phyloP scores from a whole-genome alignment of 2,888 invertebrate genomes.

The Hypomecis punctinalis region DNA sequence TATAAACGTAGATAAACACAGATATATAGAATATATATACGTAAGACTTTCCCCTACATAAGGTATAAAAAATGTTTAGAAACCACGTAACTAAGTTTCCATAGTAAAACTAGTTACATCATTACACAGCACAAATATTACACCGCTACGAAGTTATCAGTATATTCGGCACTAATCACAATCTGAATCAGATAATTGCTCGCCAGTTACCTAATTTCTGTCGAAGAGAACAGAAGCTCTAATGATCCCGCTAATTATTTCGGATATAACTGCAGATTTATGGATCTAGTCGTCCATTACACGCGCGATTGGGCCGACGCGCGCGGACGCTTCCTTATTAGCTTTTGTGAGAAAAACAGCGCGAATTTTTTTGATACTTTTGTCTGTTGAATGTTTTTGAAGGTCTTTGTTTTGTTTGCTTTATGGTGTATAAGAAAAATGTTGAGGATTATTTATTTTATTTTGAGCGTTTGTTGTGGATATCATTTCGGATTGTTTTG shows the following conservation, averaged over 20 bases:
- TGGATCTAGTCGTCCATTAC: constrained; percentile 41
- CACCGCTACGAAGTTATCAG: neutral
- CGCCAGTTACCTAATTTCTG: constrained; percentile 6
- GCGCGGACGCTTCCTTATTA: constrained; percentile 30
- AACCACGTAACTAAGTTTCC: too few species aligned
- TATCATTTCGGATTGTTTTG: too few species aligned
- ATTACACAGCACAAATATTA: neutral
- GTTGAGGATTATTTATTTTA: neutral
- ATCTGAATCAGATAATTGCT: constrained; percentile 16
- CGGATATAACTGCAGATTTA: constrained; percentile 54
- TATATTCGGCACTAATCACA: neutral
- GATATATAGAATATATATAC: too few species aligned
- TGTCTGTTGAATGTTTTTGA: constrained; percentile 22
- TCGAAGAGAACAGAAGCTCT: constrained; percentile 40
- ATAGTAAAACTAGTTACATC: too few species aligned
- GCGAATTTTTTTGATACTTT: constrained; percentile 29
- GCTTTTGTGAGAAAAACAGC: constrained; percentile 35
- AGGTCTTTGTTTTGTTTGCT: constrained; percentile 9
- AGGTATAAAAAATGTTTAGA: too few species aligned
- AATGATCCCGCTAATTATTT: constrained; percentile 58
- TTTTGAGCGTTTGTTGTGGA: too few species aligned
- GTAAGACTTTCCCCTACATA: too few species aligned
- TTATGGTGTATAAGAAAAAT: neutral
- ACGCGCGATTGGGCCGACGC: constrained; percentile 36
- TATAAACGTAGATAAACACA: too few species aligned